These are phyloP conservation scores for Rhinopomastus cyanomelas DNA, from an alignment of 2,113 vertebrate genomes.

Conservation along the genomic window DNA sequence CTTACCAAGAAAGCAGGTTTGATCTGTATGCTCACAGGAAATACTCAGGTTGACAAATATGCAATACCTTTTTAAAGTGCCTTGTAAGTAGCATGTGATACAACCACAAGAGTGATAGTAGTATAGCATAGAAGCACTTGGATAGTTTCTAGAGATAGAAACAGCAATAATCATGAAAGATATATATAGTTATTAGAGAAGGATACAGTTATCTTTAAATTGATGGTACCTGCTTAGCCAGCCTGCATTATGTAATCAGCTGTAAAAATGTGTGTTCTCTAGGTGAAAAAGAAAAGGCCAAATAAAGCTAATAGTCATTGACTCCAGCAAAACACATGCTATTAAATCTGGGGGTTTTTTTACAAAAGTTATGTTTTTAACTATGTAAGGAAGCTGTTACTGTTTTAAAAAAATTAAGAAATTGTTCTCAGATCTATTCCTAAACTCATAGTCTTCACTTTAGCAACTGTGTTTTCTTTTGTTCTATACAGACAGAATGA, in stretches of 20 bases:
- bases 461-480: not conserved
- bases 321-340: not conserved
- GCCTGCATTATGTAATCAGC: not conserved
- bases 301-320: not conserved
- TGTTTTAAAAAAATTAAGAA: not conserved
- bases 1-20: not conserved
- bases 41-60: not conserved
- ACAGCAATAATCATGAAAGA: not conserved
- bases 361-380: not conserved
- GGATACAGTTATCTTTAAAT: not conserved
- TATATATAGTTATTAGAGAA: not conserved
- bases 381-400: not conserved
- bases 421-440: not conserved
- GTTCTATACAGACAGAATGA: not conserved
- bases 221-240: not conserved
- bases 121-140: not conserved
- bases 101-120: not conserved
- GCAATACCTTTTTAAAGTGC: not conserved
- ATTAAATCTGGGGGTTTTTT: not conserved
- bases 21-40: not conserved
- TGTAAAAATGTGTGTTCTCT: not conserved
- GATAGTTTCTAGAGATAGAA: not conserved
- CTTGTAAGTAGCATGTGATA: not conserved
- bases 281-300: not conserved
- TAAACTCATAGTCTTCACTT: not conserved